phyloP scores from a whole-genome alignment of 2,113 vertebrate genomes.

The Sander vitreus region DNA sequence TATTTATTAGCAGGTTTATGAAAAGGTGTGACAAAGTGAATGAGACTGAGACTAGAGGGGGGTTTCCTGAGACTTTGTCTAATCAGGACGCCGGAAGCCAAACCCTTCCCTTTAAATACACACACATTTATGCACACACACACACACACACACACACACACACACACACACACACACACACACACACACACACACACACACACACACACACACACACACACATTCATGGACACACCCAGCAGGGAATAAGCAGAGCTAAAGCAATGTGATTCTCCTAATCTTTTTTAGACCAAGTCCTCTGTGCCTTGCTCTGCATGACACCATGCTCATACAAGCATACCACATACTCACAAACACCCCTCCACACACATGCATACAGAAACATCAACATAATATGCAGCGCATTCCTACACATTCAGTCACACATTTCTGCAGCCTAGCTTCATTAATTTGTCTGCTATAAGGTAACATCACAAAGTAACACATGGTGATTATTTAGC shows the following conservation, averaged over 20 bases:
- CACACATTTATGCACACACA: conserved; percentile 27
- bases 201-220: conserved; percentile 12
- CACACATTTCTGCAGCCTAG: conserved; percentile 13
- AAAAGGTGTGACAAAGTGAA: conserved; percentile 64
- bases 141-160: background rate
- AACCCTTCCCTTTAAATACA: conserved; percentile 71
- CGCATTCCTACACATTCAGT: conserved; percentile 27
- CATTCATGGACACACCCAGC: conserved; percentile 38
- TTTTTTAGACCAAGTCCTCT: conserved; percentile 43
- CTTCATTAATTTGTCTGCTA: conserved; percentile 52
- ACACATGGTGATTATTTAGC: conserved; percentile 45
- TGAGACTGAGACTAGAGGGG: conserved; percentile 50
- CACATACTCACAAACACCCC: conserved; percentile 3
- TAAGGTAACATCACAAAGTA: conserved; percentile 37
- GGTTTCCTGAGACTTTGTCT: conserved; percentile 70
- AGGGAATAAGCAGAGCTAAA: conserved; percentile 43
- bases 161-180: conserved; percentile 9
- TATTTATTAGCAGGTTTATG: conserved; percentile 58
- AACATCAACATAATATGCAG: background rate
- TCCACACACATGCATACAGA: conserved; percentile 21
- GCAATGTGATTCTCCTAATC: conserved; percentile 52
- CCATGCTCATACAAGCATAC: conserved; percentile 8
- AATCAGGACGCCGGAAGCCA: conserved; percentile 75
- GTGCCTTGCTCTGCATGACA: conserved; percentile 58
- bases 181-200: conserved; percentile 10